A percentile compares a stretch with the other conserved stretches of the same genome.
phyloP scores from a whole-genome alignment of 2,888 invertebrate genomes.

The Sclerodermus sp. region DNA sequence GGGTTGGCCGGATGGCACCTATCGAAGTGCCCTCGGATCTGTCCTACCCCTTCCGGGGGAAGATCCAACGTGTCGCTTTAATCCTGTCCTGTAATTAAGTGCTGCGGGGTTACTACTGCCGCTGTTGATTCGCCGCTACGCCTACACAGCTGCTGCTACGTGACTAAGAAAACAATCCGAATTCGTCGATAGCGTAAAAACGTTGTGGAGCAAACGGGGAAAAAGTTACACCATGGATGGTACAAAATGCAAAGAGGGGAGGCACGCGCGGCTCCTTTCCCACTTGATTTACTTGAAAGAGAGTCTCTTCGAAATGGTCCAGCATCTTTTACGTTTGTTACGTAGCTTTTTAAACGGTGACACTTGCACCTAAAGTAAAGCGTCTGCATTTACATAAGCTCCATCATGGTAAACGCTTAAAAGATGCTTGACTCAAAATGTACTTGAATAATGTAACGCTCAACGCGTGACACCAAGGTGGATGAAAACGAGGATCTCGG shows the following conservation, averaged over 20 bases:
- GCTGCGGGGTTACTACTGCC: slow-evolving; percentile 12
- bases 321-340: neutral
- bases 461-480: neutral
- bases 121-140: neutral
- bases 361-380: neutral
- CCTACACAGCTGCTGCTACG: no score
- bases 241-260: slow-evolving; percentile 7
- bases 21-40: slow-evolving; percentile 24
- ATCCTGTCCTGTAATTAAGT: slow-evolving; percentile 28
- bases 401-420: neutral
- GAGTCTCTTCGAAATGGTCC: slow-evolving; percentile 2
- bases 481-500: neutral
- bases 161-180: no score
- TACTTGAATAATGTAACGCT: neutral
- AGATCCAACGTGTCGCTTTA: slow-evolving; percentile 26
- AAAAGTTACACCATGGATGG: no score
- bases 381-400: neutral
- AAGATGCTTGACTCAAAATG: neutral
- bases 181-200: neutral
- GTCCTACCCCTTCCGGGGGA: slow-evolving; percentile 20
- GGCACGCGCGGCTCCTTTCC: no score
- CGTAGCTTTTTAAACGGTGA: neutral
- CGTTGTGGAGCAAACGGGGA: slow-evolving; percentile 12
- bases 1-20: slow-evolving; percentile 14
- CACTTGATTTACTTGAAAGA: no score